Evolutionary conservation across 2,113 vertebrate genomes (phyloP).

Genomic region (Isurus oxyrinchus): DNA sequence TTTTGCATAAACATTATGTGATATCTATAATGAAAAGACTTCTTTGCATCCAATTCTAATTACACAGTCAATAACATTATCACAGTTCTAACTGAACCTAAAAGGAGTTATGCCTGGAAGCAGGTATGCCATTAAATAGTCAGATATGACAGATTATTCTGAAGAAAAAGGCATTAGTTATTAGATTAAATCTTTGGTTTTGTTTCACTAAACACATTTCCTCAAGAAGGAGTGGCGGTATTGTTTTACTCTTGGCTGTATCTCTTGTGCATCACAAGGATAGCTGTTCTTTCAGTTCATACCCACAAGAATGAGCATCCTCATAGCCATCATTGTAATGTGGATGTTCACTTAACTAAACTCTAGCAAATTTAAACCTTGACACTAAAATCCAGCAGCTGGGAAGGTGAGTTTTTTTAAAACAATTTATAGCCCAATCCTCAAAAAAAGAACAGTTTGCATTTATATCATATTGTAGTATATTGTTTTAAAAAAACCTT

Average conservation of each 20-base stretch:
- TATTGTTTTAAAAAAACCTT: background rate
- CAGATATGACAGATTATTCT: background rate
- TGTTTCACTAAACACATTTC: background rate
- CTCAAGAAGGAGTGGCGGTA: background rate
- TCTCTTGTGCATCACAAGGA: background rate
- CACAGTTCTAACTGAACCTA: background rate
- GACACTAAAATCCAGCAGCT: background rate
- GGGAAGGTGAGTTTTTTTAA: background rate
- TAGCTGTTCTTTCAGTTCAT: background rate
- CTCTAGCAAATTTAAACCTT: background rate
- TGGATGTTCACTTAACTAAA: background rate
- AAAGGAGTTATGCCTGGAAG: background rate
- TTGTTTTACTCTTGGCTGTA: background rate
- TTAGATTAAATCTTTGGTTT: background rate
- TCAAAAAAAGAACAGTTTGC: background rate
- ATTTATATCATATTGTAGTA: background rate
- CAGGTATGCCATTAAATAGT: background rate
- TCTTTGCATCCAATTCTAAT: background rate
- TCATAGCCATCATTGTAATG: background rate
- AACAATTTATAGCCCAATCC: background rate
- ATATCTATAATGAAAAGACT: background rate
- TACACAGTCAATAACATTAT: background rate
- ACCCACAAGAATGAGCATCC: background rate
- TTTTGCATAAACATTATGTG: slow-evolving; percentile 12
- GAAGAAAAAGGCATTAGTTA: background rate